Evolutionary conservation across 2,113 vertebrate species (phyloP), one percentile per base, ranked within the genome.

Genomic region (Anarrhichthys ocellatus): DNA sequence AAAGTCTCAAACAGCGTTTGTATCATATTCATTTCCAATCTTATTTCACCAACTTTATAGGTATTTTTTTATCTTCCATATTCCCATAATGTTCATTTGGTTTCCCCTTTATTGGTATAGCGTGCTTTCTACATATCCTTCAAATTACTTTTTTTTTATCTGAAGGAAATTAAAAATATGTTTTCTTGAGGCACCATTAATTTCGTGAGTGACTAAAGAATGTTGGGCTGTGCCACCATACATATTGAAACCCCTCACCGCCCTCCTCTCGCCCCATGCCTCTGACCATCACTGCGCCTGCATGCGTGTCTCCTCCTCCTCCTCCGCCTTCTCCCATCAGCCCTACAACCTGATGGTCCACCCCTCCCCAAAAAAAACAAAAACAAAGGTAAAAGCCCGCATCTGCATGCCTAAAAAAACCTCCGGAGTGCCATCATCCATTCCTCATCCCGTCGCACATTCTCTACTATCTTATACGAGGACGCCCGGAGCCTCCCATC

Each of bases 341-440:
- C 75, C 77, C 66, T 78, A 36, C 81, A 79, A 69, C 82, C 84
- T 75, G 80, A 56, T 63, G 81, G 18, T 69, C 73, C 84, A n/a
- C 48, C 66, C 42, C 9, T 11, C 61, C 22, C 9, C 18, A 32
- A 52, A 76, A n/a, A 48, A 46, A 4, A 1, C 11, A 5, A 44
- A n/a, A 22, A 10, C 15, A 84, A 65, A 92, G 91, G 89, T 91
- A 92, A 91, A 59, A 89, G 15, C 81, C 83, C 42, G 44, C 71
- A 73, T 86, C 79, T 86, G 89, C 91, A 92, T 92, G 88, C 29
- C 42, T 69, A 38, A 65, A 70, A 48, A 50, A 58, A 5, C 22
- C 76, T 66, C 65, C 34, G 5, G 50, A 76, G 32, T 48, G 54
- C 29, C 75, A 72, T 85, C 42, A 63, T 68, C 24, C 86, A 84